phyloP scores from a whole-genome alignment of 2,113 vertebrate species.

The Strix aluco region DNA sequence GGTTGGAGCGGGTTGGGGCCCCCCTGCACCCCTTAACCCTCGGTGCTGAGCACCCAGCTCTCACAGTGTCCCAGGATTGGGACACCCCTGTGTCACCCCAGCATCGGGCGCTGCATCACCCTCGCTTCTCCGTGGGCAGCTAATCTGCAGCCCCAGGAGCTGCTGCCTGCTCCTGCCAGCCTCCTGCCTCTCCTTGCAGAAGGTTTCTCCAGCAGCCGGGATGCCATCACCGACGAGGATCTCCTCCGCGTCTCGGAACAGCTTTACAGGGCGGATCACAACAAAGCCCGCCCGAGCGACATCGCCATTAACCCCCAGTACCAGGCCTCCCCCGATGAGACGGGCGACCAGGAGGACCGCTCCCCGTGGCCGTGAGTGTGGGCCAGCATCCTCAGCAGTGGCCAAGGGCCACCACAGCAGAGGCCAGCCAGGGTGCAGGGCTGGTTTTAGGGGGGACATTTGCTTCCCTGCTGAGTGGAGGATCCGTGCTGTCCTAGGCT shows the following conservation, averaged over 20 bases:
- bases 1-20: background rate
- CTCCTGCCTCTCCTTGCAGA: constrained; percentile 7
- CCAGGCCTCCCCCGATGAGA: constrained; percentile 64
- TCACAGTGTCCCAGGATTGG: fast-evolving
- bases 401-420: background rate
- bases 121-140: fast-evolving
- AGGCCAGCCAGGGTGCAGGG: background rate
- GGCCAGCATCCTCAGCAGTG: fast-evolving
- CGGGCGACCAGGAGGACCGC: constrained; percentile 66
- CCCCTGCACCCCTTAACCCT: background rate
- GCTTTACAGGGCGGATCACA: constrained; percentile 81
- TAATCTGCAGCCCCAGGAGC: fast-evolving
- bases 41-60: background rate
- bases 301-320: constrained; percentile 83
- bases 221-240: constrained; percentile 76
- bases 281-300: constrained; percentile 80
- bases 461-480: background rate
- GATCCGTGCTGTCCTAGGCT: constrained; percentile 71
- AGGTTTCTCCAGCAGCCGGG: constrained; percentile 50
- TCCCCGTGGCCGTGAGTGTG: constrained; percentile 79
- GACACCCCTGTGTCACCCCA: fast-evolving
- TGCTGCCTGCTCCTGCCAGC: background rate
- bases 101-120: fast-evolving
- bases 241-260: constrained; percentile 83
- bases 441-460: background rate